Evolutionary conservation across 2,113 vertebrate species (phyloP), one percentile per base, ranked within the genome.

Genomic region (Heterocephalus glaber): DNA sequence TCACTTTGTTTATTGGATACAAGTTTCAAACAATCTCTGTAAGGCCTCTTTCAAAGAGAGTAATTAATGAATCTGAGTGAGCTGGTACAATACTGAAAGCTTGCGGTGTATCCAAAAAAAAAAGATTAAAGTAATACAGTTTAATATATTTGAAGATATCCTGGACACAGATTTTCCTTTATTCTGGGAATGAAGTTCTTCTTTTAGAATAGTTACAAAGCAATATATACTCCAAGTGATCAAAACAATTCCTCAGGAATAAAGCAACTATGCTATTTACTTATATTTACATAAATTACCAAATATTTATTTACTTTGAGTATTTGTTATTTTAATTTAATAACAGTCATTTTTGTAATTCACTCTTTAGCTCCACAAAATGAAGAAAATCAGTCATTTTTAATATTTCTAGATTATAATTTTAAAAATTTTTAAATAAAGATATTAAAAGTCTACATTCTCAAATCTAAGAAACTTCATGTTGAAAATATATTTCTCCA

Each of bases 321-420:
- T 58, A 66, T 44, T 60, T 81, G 35, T 49, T 66, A 54, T 68
- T 91, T 14, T 92, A 93, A 5, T 47, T 81, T 26, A 70, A 35
- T 14, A 89, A 86, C 0, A 95, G 13, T 84, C 13, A 89, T 20
- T 79, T 95, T 94, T 10, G 81, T 81, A 82, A 72, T 33, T 56
- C 26, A 85, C 7, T 54, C 88, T 87, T 89, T 24, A 89, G 68
- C 79, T 58, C 1, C 52, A 44, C 22, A 44, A 86, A 80, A 28
- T 30, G 26, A 70, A 52, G 19, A 90, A 90, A 87, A 90, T 44
- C 5, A 5, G 22, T 79, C 13, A 72, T n/a, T 92, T 87, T 92
- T 19, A 95, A 92, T 94, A 38, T 87, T 95, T 93, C 65, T 86
- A 94, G 28, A 93, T 4, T 83, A 26, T 83, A 93, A 92, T 3